A percentile compares a stretch with the other conserved stretches of the same genome.
Evolutionary conservation across 2,888 invertebrate genomes (phyloP).

Genomic region (Pheosia tremula): DNA sequence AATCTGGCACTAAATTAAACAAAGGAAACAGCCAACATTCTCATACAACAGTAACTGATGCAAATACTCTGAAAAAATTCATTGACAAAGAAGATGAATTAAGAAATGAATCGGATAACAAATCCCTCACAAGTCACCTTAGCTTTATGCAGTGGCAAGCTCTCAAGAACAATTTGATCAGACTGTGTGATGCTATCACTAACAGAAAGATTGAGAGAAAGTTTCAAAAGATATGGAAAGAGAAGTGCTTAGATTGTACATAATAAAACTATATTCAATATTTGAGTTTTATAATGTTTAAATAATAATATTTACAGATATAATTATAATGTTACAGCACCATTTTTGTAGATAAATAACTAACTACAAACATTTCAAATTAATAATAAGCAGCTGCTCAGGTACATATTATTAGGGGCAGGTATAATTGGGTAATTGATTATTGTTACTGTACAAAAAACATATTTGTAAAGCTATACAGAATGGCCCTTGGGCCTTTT

Average conservation of each 20-base stretch:
- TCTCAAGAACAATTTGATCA: conserved; percentile 65
- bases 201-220: conserved; percentile 69
- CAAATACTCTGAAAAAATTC: conserved; percentile 56
- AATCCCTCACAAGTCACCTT: conserved; percentile 68
- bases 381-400: conserved; percentile 49
- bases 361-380: conserved; percentile 39
- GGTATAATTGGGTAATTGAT: conserved; percentile 30
- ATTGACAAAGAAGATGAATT: conserved; percentile 63
- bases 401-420: conserved; percentile 51
- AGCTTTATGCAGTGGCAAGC: conserved; percentile 84
- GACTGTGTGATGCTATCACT: conserved; percentile 50
- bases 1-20: conserved; percentile 20
- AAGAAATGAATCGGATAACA: conserved; percentile 55
- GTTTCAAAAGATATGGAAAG: conserved; percentile 70
- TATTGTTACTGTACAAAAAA: conserved; percentile 8
- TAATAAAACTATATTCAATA: conserved; percentile 58
- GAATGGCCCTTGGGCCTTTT: neutral
- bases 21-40: conserved; percentile 42
- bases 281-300: conserved; percentile 44
- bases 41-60: conserved; percentile 56
- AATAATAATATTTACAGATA: conserved; percentile 53
- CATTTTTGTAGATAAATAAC: conserved; percentile 59
- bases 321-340: conserved; percentile 61
- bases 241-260: conserved; percentile 69
- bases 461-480: neutral